Percentiles rank a stretch among this genome's conserved stretches.
Conservation (phyloP, 2,113 vertebrate species). For the Callopanchax toddi region DNA sequence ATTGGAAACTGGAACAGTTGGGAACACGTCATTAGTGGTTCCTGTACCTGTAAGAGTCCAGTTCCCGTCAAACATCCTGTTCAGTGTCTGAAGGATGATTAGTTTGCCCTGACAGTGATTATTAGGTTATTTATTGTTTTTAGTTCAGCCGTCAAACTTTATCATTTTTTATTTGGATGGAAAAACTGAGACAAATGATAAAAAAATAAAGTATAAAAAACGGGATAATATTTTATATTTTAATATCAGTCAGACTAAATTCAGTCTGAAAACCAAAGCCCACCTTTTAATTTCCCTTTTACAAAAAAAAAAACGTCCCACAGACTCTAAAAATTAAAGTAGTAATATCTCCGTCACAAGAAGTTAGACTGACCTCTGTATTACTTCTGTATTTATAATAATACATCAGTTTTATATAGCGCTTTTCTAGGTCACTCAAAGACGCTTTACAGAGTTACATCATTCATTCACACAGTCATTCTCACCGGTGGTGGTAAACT, state of each 20-base stretch:
- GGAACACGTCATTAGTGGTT: not conserved
- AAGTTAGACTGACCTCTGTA: too few relatives aligned
- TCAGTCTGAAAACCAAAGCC: not conserved
- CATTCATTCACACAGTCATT: too few relatives aligned
- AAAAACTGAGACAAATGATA: too few relatives aligned
- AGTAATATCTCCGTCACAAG: too few relatives aligned
- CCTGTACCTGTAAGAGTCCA: not conserved
- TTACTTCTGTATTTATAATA: too few relatives aligned
- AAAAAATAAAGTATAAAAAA: not conserved
- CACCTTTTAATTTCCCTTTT: not conserved
- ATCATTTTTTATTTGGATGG: too few relatives aligned
- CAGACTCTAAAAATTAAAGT: too few relatives aligned
- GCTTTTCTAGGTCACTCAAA: too few relatives aligned
- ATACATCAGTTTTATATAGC: too few relatives aligned
- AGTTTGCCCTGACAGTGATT: not conserved
- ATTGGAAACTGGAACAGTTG: slow-evolving; percentile 25
- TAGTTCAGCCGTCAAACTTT: not conserved
- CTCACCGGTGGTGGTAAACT: too few relatives aligned
- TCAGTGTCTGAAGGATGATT: not conserved
- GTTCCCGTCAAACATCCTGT: not conserved
- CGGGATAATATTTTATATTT: not conserved
- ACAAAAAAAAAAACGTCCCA: too few relatives aligned
- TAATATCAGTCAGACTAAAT: not conserved
- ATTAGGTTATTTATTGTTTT: not conserved
- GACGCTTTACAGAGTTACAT: too few relatives aligned